Evolutionary conservation across 2,797 vertebrate genomes (phyloP).

Genomic region (Holocentrus rufus): DNA sequence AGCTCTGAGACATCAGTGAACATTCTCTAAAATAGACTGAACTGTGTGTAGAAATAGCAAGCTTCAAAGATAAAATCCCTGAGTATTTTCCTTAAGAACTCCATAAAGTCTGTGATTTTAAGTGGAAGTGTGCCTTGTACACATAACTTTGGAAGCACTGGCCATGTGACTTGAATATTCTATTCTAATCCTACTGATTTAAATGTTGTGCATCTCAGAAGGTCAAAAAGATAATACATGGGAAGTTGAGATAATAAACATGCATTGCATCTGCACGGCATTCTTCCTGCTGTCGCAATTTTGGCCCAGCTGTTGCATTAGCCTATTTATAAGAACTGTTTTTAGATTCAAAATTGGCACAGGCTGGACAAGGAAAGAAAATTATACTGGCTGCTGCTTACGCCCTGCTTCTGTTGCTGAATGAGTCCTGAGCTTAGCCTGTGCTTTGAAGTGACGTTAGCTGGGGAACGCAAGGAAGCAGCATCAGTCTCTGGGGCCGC

Average conservation of each 20-base stretch:
- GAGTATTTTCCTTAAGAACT: background rate
- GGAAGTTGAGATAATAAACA: background rate
- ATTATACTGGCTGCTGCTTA: slow-evolving; percentile 3
- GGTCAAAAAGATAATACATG: background rate
- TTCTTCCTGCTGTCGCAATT: background rate
- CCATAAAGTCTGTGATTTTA: background rate
- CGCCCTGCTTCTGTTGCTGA: slow-evolving; percentile 26
- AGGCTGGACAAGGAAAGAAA: background rate
- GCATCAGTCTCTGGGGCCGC: slow-evolving; percentile 33
- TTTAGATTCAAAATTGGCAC: slow-evolving; percentile 11
- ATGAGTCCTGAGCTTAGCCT: slow-evolving; percentile 31
- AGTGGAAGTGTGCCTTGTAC: background rate
- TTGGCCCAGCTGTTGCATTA: background rate
- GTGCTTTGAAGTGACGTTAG: slow-evolving; percentile 36
- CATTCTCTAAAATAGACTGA: background rate
- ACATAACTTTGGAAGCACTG: no score
- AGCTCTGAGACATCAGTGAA: background rate
- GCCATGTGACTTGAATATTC: background rate
- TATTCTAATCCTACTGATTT: background rate
- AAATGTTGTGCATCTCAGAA: background rate
- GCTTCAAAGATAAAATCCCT: background rate
- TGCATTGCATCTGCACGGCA: background rate
- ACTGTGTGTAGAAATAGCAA: background rate
- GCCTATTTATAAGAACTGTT: slow-evolving; percentile 3
- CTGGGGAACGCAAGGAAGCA: slow-evolving; percentile 29